Conservation (phyloP, 2,888 invertebrate species). For the Caenorhabditis panamensis region DNA sequence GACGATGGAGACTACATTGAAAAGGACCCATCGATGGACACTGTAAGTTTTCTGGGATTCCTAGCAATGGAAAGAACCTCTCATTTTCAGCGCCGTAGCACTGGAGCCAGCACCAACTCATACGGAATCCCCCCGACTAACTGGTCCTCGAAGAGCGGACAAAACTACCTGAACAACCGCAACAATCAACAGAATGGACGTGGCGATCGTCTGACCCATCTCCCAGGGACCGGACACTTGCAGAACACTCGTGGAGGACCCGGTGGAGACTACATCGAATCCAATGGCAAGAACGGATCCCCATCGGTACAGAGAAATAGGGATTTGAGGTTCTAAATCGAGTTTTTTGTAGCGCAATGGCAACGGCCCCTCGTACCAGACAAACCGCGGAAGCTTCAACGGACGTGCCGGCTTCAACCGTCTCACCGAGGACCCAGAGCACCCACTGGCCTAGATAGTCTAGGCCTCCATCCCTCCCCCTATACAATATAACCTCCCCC, state of each 20-base stretch:
- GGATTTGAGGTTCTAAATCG: not conserved
- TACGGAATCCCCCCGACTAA: slow-evolving; percentile 23
- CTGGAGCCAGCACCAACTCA: slow-evolving; percentile 34
- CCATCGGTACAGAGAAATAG: slow-evolving; percentile 30
- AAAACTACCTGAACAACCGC: slow-evolving; percentile 12
- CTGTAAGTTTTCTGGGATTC: not conserved
- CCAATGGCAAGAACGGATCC: slow-evolving; percentile 20
- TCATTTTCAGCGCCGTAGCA: slow-evolving; percentile 47
- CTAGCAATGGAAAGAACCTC: not conserved
- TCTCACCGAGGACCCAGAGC: slow-evolving; percentile 28
- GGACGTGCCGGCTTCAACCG: slow-evolving; percentile 19
- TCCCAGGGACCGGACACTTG: slow-evolving; percentile 22
- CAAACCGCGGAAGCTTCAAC: slow-evolving; percentile 9
- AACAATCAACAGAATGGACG: not conserved
- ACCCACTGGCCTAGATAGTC: slow-evolving; percentile 21
- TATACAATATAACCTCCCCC: too few relatives aligned
- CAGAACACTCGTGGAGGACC: not conserved
- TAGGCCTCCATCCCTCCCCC: too few relatives aligned
- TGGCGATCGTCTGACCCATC: slow-evolving; percentile 17
- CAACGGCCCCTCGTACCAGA: slow-evolving; percentile 4
- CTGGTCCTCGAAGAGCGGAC: slow-evolving; percentile 29
- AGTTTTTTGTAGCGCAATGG: slow-evolving; percentile 25
- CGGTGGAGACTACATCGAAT: slow-evolving; percentile 30
- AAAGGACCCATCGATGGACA: slow-evolving; percentile 43
- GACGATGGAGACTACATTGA: slow-evolving; percentile 46